phyloP scores from a whole-genome alignment of 2,113 vertebrate species.

The Oophaga pumilio region DNA sequence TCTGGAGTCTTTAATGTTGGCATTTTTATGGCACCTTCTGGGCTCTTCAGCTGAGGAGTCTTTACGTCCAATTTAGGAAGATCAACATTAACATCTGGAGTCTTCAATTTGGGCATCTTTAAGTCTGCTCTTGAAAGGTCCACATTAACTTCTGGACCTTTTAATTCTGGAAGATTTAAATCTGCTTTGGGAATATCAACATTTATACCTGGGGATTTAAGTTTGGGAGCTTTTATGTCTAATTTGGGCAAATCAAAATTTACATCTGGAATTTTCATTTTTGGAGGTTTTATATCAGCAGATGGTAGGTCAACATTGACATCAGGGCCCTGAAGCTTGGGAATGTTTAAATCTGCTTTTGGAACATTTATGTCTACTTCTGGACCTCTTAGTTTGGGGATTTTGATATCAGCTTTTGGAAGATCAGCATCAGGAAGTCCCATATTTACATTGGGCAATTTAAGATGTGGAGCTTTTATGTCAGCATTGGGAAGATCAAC shows the following conservation, averaged over 20 bases:
- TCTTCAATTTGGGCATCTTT: constrained; percentile 28
- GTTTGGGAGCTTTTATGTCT: constrained; percentile 27
- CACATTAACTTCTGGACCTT: constrained; percentile 25
- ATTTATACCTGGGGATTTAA: constrained; percentile 18
- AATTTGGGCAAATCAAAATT: constrained; percentile 28
- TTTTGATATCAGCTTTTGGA: constrained; percentile 22
- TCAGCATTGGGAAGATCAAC: constrained; percentile 7
- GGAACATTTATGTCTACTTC: background rate
- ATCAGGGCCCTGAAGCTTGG: constrained; percentile 27
- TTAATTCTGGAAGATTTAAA: constrained; percentile 32
- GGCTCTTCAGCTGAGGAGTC: constrained; percentile 14
- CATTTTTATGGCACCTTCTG: constrained; percentile 24
- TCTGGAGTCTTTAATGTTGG: constrained; percentile 38
- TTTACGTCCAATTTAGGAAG: constrained; percentile 31
- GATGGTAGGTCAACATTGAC: constrained; percentile 22
- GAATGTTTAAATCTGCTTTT: background rate
- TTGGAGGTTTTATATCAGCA: constrained; percentile 12
- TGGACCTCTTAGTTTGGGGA: constrained; percentile 19
- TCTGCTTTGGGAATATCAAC: constrained; percentile 18
- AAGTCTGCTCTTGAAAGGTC: constrained; percentile 3
- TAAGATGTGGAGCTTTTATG: constrained; percentile 8
- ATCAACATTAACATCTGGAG: constrained; percentile 17
- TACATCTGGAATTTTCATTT: constrained; percentile 35
- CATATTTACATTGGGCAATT: constrained; percentile 10
- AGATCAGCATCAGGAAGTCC: constrained; percentile 17